Conservation (phyloP, 1,140 invertebrate genomes). For the Cephus cinctus region DNA sequence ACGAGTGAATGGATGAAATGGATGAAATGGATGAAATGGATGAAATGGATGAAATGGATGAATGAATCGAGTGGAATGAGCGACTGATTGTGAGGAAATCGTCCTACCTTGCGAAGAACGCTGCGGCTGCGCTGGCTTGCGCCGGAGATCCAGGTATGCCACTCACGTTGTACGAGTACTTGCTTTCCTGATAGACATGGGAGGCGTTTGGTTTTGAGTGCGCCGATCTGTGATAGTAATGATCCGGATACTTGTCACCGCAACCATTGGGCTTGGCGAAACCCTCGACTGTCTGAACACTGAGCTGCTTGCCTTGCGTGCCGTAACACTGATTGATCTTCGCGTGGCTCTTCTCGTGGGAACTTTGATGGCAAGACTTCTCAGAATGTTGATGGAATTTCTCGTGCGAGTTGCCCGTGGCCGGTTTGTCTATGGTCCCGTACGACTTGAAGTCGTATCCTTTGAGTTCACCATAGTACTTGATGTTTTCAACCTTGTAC, state of each 20-base stretch:
- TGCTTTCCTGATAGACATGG: conserved; percentile 49
- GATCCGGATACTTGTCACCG: conserved; percentile 40
- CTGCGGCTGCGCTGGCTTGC: conserved; percentile 52
- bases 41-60: neutral
- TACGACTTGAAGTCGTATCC: conserved; percentile 50
- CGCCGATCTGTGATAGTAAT: conserved; percentile 41
- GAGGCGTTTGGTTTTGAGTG: conserved; percentile 39
- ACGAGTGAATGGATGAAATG: too few relatives aligned
- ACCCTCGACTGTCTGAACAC: conserved; percentile 12
- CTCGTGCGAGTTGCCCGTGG: conserved; percentile 26
- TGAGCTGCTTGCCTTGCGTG: too few relatives aligned
- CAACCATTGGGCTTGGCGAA: conserved; percentile 35
- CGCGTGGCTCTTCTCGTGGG: conserved; percentile 39
- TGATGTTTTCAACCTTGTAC: conserved; percentile 47
- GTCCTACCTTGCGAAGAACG: conserved; percentile 56
- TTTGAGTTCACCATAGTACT: conserved; percentile 50
- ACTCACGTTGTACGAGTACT: conserved; percentile 53
- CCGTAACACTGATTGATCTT: conserved; percentile 32
- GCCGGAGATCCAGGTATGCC: conserved; percentile 50
- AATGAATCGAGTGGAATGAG: neutral
- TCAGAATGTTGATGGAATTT: conserved; percentile 38
- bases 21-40: neutral
- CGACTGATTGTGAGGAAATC: too few relatives aligned
- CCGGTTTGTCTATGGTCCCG: conserved; percentile 43
- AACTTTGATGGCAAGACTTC: conserved; percentile 17